phyloP scores from a whole-genome alignment of 2,888 invertebrate genomes.

The Amphiduros pacificus region DNA sequence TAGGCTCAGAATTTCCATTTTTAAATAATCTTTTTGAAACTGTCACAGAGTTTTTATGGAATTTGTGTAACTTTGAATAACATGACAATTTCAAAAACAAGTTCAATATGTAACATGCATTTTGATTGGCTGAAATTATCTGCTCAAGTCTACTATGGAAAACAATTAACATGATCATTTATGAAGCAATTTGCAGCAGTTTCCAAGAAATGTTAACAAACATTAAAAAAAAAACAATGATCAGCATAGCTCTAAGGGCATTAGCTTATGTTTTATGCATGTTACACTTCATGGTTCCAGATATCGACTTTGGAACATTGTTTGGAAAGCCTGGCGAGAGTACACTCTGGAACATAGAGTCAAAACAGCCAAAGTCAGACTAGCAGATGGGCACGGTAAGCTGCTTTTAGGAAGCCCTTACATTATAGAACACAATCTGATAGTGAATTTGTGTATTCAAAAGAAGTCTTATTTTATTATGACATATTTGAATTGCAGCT shows the following conservation, averaged over 20 bases:
- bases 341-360: conserved; percentile 32
- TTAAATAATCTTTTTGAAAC: too few species aligned
- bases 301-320: conserved; percentile 41
- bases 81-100: too few species aligned
- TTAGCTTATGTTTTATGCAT: not conserved
- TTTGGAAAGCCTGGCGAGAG: conserved; percentile 38
- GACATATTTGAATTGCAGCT: not conserved
- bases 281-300: conserved; percentile 24
- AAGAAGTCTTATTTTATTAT: not conserved
- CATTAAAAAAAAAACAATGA: not conserved
- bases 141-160: too few species aligned
- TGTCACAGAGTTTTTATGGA: too few species aligned
- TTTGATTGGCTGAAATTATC: too few species aligned
- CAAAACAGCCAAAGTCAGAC: conserved; percentile 31
- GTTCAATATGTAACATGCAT: too few species aligned
- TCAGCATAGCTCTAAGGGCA: not conserved
- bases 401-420: not conserved
- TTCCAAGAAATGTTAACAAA: not conserved
- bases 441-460: not conserved
- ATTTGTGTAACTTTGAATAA: too few species aligned
- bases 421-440: too few species aligned
- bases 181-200: too few species aligned
- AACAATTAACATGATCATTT: too few species aligned
- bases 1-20: too few species aligned
- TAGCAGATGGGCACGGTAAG: conserved; percentile 39